Evolutionary conservation across 2,113 vertebrate species (phyloP).

Genomic region (Brachypodius melanocephalos): DNA sequence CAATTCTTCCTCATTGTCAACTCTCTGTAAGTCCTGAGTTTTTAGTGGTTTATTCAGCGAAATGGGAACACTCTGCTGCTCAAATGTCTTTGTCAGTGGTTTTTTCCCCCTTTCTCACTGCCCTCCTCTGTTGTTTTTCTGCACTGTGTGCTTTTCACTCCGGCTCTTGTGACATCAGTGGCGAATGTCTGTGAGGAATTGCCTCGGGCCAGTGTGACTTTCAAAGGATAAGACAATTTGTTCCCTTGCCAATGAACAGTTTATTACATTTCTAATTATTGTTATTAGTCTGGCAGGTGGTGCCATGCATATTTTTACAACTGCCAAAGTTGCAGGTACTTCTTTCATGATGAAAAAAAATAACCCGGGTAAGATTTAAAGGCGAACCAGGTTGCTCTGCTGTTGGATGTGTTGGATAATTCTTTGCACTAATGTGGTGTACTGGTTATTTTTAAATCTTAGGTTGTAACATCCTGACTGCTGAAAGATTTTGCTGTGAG

Average conservation of each 20-base stretch:
- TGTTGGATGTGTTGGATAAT: background rate
- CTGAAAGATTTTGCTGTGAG: background rate
- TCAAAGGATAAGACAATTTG: conserved; percentile 71
- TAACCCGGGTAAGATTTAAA: background rate
- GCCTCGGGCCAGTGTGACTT: conserved; percentile 55
- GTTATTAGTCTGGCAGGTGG: conserved; percentile 72
- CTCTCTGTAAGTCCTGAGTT: background rate
- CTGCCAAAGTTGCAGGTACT: conserved; percentile 30
- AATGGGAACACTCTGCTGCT: background rate
- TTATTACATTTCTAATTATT: conserved; percentile 76
- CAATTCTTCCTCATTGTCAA: background rate
- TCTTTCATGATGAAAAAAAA: conserved; percentile 29
- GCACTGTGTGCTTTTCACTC: background rate
- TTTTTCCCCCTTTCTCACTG: background rate
- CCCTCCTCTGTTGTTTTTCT: background rate
- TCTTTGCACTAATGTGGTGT: background rate
- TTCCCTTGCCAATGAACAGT: conserved; percentile 63
- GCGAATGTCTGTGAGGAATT: conserved; percentile 36
- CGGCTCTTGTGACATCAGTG: conserved; percentile 50
- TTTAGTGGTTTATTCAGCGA: background rate
- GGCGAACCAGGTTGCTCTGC: background rate
- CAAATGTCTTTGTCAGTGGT: background rate
- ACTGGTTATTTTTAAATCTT: background rate
- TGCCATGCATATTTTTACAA: conserved; percentile 39
- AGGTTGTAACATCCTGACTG: background rate